Evolutionary conservation across 2,888 invertebrate genomes (phyloP), one percentile per base, ranked within the genome.

Genomic region (Epirrhoe tristata): DNA sequence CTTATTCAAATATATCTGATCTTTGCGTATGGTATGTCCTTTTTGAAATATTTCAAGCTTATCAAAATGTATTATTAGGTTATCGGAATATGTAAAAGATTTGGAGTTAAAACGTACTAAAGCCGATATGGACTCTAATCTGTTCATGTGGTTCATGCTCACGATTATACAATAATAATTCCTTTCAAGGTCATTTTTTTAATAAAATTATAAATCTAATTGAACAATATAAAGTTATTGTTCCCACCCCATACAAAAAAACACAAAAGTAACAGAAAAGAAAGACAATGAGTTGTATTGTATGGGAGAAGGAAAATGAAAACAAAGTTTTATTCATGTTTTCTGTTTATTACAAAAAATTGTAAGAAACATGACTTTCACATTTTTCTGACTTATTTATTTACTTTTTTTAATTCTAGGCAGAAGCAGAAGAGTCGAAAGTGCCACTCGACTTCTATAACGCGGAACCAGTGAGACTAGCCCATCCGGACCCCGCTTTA

Each of bases 401-500:
- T n/a, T n/a, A n/a, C 7, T 17, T 2, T 46, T 0, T 34, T 1
- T 50, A 6, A 12, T 78, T 78, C 3, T 76, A 93, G 93, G 86
- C 78, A 1, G 91, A 92, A 80, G 83, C 81, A 10, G 91, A 91
- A 0, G 91, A 91, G 75, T 87, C 86, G 52, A 88, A 90, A 73
- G 91, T 93, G 0, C 90, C 87, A 0, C 74, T 93, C 16, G 84
- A 89, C 60, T 93, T 91, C 66, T 94, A 95, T 80, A 86, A 88
- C 12, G 84, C 94, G 0, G 95, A 95, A 0, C 94, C 96, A 1
- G 94, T 97, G 6, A 96, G 96, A 0, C 82, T 95, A 0, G 94
- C 95, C 0, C 95, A 95, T 81, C 98, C 99, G 0, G 95, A 96
- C 75, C 95, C 95, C 0, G 90, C 91, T 7, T 86, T 95, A 46